Evolutionary conservation across 2,888 invertebrate genomes (phyloP), one percentile per base, ranked within the genome.

Genomic region (Embidobia sp.): DNA sequence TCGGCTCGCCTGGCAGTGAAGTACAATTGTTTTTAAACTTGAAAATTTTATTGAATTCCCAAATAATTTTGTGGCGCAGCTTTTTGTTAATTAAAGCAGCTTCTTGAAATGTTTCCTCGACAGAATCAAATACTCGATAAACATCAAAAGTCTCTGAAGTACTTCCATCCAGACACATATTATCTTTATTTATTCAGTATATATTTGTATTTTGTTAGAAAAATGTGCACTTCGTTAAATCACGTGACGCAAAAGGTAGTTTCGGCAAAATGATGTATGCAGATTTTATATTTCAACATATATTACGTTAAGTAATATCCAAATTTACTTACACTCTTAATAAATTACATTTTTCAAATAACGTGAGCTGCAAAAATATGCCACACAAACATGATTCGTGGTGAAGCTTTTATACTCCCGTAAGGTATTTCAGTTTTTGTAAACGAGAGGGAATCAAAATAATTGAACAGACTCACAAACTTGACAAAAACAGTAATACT

Each of bases 161-260:
- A 10, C 2, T 3, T 6, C 6, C 33, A 11, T 2, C 2, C 6
- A 15, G 16, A 46, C 15, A 8, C 7, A 26, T 5, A 11, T 27
- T 15, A 27, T 2, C 15, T 15, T 15, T 46, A 46, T 46, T 46
- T 26, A 26, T 11, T 13, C 44, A 13, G 44, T 11, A 27, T 27
- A n/a, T 44, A 27, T 27, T 27, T 15, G 26, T 44, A 27, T 15
- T 46, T 27, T 27, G 27, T 44, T 44, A 22, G 42, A 22, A 22
- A 22, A 44, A 22, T 11, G 10, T 5, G 22, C 10, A 40, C n/a
- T n/a, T 18, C 40, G 10, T 44, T 22, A 44, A 22, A 22, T 10
- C 22, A 11, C 1, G 11, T 46, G 29, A 44, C 22, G 8, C 8
- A 26, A 1, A 42, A 18, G 26, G 10, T 44, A 2, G 11, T 13